Base-by-base conservation (phyloP, 2,113 vertebrate genomes). In the Pteropus alecto region DNA sequence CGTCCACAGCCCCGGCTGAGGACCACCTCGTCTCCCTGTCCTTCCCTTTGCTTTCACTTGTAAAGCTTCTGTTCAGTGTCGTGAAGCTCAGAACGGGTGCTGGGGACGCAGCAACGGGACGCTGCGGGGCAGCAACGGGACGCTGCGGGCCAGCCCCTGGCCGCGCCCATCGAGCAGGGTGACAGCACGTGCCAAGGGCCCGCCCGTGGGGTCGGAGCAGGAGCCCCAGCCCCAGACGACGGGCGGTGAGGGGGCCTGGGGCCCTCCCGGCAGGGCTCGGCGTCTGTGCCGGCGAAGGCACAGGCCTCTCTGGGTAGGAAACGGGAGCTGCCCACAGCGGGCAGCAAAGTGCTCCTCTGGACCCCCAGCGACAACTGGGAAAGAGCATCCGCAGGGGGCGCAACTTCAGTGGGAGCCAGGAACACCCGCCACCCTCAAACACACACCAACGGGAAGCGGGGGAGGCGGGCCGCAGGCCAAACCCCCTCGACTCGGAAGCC, bases 281-380 rank as follows among this genome's bases (percentile, higher is more conserved):
- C 14, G 9, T n/a, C 46, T 35, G 22, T 8, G 10, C 6, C 2
- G 3, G 54, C 61, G 56, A 18, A 46, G 30, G 48, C 8, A n/a
- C 56, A 21, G 78, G 68, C 48, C 61, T 63, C 73, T 26, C 41
- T 26, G 22, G 58, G 38, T 15, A 78, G 51, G 65, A 33, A 28
- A 22, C 3, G 18, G 61, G 30, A 67, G 33, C 18, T n/a, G 30
- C 35, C 51, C n/a, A 0, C 0, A 0, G 1, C 38, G 24, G 43
- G 21, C 30, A 87, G 9, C 5, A 28, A 48, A 18, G 0, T 5
- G 33, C 46, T 54, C 70, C 51, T 16, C 10, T 35, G 0, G 35
- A 60, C 51, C 65, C 74, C 22, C 21, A 24, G 71, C 24, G 15
- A 0, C 9, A 0, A 5, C 4, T 5, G 0, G 85, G 21, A n/a